phyloP scores from a whole-genome alignment of 2,888 invertebrate species.

The Hipparchia semele region DNA sequence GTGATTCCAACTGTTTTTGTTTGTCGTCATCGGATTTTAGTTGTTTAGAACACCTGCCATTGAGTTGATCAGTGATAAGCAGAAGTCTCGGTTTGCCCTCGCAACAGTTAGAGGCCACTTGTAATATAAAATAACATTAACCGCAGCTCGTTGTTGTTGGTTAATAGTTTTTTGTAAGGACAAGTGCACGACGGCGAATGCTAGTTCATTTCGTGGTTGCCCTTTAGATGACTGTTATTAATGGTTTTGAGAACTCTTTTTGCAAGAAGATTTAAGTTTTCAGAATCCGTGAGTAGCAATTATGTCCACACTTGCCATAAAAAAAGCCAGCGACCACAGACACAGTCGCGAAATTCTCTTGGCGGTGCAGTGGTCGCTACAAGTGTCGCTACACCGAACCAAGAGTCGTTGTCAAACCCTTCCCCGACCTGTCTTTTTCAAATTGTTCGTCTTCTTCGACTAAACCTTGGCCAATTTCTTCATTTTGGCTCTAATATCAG shows the following conservation, averaged over 20 bases:
- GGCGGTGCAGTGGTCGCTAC: too few relatives aligned
- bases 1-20: too few relatives aligned
- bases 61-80: slow-evolving; percentile 16
- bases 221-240: slow-evolving; percentile 16
- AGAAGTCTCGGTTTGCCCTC: slow-evolving; percentile 38
- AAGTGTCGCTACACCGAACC: too few relatives aligned
- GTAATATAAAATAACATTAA: slow-evolving; percentile 39
- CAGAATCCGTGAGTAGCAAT: neutral
- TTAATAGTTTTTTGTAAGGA: slow-evolving; percentile 43
- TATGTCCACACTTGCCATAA: too few relatives aligned
- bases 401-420: too few relatives aligned
- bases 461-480: too few relatives aligned
- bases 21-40: too few relatives aligned
- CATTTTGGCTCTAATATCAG: too few relatives aligned
- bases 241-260: neutral
- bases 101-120: slow-evolving; percentile 40
- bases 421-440: too few relatives aligned
- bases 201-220: slow-evolving; percentile 12
- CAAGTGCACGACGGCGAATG: slow-evolving; percentile 33
- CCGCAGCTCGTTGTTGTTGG: slow-evolving; percentile 38
- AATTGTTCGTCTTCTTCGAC: too few relatives aligned
- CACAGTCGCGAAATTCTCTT: too few relatives aligned
- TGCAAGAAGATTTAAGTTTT: neutral
- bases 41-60: neutral
- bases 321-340: too few relatives aligned